Conservation (phyloP, 2,888 invertebrate species). For the Leptopterna dolabrata region DNA sequence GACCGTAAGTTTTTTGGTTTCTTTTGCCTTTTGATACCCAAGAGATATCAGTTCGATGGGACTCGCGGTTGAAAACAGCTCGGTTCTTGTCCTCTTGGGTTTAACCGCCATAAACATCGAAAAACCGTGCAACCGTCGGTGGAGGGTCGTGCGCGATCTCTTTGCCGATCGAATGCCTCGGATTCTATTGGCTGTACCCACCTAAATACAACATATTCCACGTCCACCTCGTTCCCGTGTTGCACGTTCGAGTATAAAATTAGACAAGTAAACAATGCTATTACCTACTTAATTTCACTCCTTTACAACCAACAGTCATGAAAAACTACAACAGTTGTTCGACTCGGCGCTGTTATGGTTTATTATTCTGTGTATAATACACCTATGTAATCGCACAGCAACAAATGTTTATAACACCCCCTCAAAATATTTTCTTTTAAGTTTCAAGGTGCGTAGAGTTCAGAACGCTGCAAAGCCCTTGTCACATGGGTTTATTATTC, state of each 20-base stretch:
- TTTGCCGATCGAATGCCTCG: neutral
- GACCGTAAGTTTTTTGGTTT: neutral
- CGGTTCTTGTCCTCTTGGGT: neutral
- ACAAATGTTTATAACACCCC: no score
- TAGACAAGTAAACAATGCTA: neutral
- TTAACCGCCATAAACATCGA: slow-evolving; percentile 21
- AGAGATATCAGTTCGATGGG: slow-evolving; percentile 6
- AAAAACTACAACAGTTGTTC: neutral
- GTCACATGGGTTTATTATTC: no score
- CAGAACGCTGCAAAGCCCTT: no score
- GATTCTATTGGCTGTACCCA: neutral
- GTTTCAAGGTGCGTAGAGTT: no score
- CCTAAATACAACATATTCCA: slow-evolving; percentile 11
- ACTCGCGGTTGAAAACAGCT: neutral
- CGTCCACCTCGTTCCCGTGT: neutral
- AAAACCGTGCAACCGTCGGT: slow-evolving; percentile 27
- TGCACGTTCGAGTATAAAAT: neutral
- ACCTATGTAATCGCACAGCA: no score
- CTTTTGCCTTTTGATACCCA: neutral
- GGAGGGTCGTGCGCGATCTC: slow-evolving; percentile 24
- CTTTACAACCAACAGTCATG: neutral
- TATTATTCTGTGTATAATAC: no score
- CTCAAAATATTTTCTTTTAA: no score
- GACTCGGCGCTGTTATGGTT: no score
- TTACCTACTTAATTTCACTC: neutral